phyloP scores from a whole-genome alignment of 2,888 invertebrate species.

The Gastrophysa polygoni region DNA sequence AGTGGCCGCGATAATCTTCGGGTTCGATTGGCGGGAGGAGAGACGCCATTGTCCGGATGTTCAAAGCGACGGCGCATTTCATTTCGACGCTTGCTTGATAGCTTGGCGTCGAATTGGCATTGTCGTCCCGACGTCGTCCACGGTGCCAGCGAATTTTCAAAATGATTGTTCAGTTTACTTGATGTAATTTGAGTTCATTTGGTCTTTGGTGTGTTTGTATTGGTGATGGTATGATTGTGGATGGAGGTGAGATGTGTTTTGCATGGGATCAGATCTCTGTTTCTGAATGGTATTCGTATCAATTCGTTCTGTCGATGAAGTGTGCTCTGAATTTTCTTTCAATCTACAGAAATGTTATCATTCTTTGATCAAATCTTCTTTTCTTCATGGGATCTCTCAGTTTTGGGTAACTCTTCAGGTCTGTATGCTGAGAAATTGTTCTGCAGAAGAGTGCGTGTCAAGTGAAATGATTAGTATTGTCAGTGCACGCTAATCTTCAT shows the following conservation, averaged over 20 bases:
- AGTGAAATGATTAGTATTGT: no score
- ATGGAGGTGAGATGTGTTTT: conserved; percentile 14
- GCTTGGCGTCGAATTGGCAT: conserved; percentile 67
- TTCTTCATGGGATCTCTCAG: no score
- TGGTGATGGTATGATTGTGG: conserved; percentile 1
- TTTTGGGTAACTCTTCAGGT: no score
- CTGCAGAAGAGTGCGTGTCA: no score
- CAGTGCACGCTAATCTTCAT: no score
- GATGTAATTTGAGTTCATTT: background rate
- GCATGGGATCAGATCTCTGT: background rate
- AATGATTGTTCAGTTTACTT: conserved; percentile 10
- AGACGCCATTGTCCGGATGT: conserved; percentile 60
- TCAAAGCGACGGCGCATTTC: conserved; percentile 54
- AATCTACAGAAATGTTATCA: no score
- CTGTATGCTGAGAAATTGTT: no score
- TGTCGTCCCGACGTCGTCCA: conserved; percentile 53
- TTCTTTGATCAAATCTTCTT: no score
- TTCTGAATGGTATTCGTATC: background rate
- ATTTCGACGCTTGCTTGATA: conserved; percentile 67
- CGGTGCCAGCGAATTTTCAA: conserved; percentile 26
- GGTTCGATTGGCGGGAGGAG: conserved; percentile 51
- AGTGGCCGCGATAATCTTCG: conserved; percentile 49
- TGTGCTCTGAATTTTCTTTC: no score
- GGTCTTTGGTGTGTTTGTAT: conserved; percentile 8
- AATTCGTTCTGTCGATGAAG: no score